Evolutionary conservation across 2,797 vertebrate genomes (phyloP).

Genomic region (Sus cebifrons): DNA sequence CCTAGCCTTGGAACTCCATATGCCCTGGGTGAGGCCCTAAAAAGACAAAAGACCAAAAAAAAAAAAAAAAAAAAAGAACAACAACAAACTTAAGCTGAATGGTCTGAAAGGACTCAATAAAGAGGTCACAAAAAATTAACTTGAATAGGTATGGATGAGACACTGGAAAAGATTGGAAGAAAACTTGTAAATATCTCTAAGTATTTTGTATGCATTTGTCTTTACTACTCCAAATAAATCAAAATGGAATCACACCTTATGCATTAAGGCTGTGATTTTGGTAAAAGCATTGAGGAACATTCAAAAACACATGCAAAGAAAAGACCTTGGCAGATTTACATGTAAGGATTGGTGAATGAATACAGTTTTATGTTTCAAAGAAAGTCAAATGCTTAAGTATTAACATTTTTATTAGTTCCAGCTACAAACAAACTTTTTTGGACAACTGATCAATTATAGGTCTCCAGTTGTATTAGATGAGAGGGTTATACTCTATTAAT

Average conservation of each 20-base stretch:
- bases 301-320: constrained; percentile 34
- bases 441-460: constrained; percentile 6
- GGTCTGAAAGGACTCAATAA: neutral
- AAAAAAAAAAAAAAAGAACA: neutral
- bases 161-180: neutral
- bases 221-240: constrained; percentile 41
- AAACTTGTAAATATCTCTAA: neutral
- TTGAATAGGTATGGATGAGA: neutral
- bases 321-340: constrained; percentile 23
- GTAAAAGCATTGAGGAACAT: neutral
- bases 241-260: constrained; percentile 30
- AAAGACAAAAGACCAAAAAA: too few relatives aligned
- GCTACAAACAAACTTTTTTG: constrained; percentile 13
- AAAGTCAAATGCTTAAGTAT: constrained; percentile 42
- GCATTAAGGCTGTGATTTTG: neutral
- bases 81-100: constrained; percentile 20
- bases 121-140: constrained; percentile 22
- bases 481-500: neutral
- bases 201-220: neutral
- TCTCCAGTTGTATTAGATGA: neutral
- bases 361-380: constrained; percentile 28
- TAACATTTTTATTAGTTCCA: constrained; percentile 52
- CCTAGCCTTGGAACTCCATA: too few relatives aligned
- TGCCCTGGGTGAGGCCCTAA: too few relatives aligned
- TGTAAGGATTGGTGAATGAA: constrained; percentile 16